A percentile compares a stretch with the other conserved stretches of the same genome.
Evolutionary conservation across 2,113 vertebrate species (phyloP).

Genomic region (Sceloporus tristichus): DNA sequence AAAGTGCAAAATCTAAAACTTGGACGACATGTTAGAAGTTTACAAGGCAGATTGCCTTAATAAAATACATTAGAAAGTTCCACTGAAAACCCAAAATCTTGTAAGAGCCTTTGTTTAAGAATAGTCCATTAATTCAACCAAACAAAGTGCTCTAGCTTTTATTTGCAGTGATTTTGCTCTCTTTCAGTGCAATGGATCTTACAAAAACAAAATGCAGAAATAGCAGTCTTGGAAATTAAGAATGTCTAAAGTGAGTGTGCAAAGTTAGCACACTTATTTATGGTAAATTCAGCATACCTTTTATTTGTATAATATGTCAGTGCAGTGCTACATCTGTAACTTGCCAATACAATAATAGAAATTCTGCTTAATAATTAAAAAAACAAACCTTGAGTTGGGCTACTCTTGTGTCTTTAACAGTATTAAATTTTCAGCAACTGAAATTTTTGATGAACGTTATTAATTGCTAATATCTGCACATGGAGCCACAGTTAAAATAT

Average conservation of each 20-base stretch:
- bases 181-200: background rate
- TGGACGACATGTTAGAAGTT: constrained; percentile 30
- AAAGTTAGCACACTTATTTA: background rate
- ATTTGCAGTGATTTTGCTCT: background rate
- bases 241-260: background rate
- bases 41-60: constrained; percentile 16
- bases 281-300: background rate
- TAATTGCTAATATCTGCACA: too few species aligned
- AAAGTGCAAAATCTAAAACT: background rate
- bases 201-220: background rate
- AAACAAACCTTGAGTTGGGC: background rate
- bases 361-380: background rate
- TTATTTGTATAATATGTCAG: background rate
- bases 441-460: background rate
- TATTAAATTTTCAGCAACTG: too few species aligned
- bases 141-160: background rate
- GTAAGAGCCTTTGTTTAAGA: background rate
- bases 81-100: background rate
- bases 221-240: background rate
- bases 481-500: too few species aligned
- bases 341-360: background rate
- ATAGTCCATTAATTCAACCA: background rate
- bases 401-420: background rate
- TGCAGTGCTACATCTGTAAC: background rate
- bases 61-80: background rate